Conservation (phyloP, 2,113 vertebrate genomes). For the Triplophysa siluroides region DNA sequence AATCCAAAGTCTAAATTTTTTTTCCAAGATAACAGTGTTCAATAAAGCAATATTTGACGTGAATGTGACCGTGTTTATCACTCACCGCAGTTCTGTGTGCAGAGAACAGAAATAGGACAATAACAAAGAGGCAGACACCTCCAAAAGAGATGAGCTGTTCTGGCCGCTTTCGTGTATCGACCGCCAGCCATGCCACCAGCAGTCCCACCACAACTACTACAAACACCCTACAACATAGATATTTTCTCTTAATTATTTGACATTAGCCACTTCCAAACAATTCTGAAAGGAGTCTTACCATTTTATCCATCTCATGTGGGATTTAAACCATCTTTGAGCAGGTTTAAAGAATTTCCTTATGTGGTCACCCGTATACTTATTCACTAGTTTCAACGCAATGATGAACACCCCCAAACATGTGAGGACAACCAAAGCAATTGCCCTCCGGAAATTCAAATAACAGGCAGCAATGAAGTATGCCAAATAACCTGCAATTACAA, state of each 20-base stretch:
- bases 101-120: constrained; percentile 81
- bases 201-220: constrained; percentile 67
- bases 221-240: constrained; percentile 77
- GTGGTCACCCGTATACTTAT: constrained; percentile 71
- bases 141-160: constrained; percentile 89
- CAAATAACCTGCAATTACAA: constrained; percentile 76
- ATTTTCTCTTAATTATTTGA: too few relatives aligned
- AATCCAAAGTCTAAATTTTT: constrained; percentile 59
- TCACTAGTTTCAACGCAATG: constrained; percentile 70
- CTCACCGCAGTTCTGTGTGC: constrained; percentile 82
- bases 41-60: constrained; percentile 19
- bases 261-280: neutral
- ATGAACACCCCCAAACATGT: constrained; percentile 75
- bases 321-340: constrained; percentile 56
- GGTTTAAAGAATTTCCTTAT: constrained; percentile 70
- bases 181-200: constrained; percentile 78
- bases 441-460: constrained; percentile 81
- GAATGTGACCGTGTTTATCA: constrained; percentile 2
- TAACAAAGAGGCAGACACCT: constrained; percentile 81
- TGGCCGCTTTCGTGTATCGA: constrained; percentile 80
- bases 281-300: constrained; percentile 77
- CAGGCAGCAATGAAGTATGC: constrained; percentile 87
- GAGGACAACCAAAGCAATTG: constrained; percentile 81
- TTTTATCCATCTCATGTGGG: constrained; percentile 80
- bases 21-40: constrained; percentile 52